Conservation (phyloP, 2,888 invertebrate species). For the Didymodactylos carnosus region DNA sequence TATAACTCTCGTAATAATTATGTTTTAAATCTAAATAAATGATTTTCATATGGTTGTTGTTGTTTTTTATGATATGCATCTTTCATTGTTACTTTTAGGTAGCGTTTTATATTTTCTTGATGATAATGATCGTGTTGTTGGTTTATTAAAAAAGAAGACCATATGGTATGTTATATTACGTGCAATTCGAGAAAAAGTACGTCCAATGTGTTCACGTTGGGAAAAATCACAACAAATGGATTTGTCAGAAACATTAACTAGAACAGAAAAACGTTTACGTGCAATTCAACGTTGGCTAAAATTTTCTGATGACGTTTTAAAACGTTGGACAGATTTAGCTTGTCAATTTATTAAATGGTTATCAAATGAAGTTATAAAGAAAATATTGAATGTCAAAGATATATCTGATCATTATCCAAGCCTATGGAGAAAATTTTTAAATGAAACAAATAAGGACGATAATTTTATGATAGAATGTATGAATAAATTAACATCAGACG, state of each 20-base stretch:
- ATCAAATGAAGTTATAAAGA: background rate
- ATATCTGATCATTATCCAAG: background rate
- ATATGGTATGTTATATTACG: constrained; percentile 34
- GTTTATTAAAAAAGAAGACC: constrained; percentile 36
- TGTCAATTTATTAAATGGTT: background rate
- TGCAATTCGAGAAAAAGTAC: constrained; percentile 28
- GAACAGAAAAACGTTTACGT: background rate
- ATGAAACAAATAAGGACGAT: background rate
- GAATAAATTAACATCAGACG: background rate
- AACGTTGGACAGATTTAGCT: background rate
- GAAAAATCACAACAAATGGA: background rate
- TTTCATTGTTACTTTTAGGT: background rate
- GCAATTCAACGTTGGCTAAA: background rate
- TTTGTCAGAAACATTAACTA: background rate
- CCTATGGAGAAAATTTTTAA: background rate
- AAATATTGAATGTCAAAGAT: background rate
- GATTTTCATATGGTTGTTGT: no score
- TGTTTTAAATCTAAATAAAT: no score
- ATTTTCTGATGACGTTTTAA: background rate
- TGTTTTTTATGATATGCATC: background rate
- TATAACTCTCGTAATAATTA: no score
- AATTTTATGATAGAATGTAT: background rate
- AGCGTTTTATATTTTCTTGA: constrained; percentile 34
- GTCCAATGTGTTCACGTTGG: constrained; percentile 2
- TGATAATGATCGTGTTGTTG: constrained; percentile 26